These are phyloP conservation scores for Heterotilapia buettikoferi DNA, from an alignment of 2,113 vertebrate species.

Conservation along the genomic window DNA sequence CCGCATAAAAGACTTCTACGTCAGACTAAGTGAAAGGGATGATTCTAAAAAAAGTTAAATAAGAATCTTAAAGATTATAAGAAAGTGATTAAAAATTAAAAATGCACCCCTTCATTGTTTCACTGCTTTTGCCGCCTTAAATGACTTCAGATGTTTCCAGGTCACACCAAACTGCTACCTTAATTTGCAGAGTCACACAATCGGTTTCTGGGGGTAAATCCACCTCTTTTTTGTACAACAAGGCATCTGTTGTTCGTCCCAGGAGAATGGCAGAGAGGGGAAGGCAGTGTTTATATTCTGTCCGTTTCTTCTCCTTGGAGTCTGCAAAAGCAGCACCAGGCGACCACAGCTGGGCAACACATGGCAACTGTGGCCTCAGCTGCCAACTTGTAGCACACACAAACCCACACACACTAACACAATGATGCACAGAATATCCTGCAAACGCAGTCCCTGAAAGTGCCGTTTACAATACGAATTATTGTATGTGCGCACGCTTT, in stretches of 20 bases:
- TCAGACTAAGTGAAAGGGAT: accelerated
- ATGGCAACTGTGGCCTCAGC: constrained; percentile 38
- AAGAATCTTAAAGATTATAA: neutral
- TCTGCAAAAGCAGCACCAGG: constrained; percentile 3
- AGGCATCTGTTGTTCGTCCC: constrained; percentile 17
- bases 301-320: neutral
- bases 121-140: neutral
- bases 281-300: constrained; percentile 52
- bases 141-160: neutral
- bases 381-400: constrained; percentile 12
- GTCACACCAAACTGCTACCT: constrained; percentile 2
- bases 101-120: neutral
- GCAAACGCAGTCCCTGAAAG: neutral
- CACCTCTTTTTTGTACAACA: neutral
- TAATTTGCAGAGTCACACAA: neutral
- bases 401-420: constrained; percentile 2
- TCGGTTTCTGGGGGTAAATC: neutral
- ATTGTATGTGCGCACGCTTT: neutral
- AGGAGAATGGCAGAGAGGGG: constrained; percentile 14
- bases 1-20: accelerated
- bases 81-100: neutral
- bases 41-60: neutral
- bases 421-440: neutral
- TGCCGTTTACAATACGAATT: neutral
- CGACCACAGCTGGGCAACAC: constrained; percentile 64